Evolutionary conservation across 2,888 invertebrate species (phyloP), one percentile per base, ranked within the genome.

Genomic region (Callosobruchus maculatus): DNA sequence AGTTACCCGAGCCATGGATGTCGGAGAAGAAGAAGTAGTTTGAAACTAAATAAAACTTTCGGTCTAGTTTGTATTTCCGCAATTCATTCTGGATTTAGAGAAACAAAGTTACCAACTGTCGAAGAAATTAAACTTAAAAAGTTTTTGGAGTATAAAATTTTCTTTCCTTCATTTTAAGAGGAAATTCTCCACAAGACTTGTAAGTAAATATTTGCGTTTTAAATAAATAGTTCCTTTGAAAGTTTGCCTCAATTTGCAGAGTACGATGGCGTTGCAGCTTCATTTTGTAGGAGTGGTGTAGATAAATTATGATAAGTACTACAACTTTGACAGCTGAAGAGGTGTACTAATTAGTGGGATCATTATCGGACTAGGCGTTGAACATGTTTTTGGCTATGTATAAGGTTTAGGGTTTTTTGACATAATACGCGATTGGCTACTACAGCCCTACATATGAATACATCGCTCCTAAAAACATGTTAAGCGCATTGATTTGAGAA

Each of bases 261-360:
- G 66, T 68, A 21, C 49, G 70, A 49, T 7, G 68, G 31, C 20
- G 67, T 69, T 72, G 77, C 77, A 82, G 83, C 83, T 82, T 82
- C 84, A 82, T 82, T 82, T 80, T 81, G 82, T 85, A 83, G 84
- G 85, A 85, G 85, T 84, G 85, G 81, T 49, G 49, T 49, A 49
- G 49, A 1, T 49, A 0, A 49, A 49, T 13, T 49, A 49, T 49
- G 1, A 49, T 18, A 49, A 1, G 9, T 13, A 49, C 13, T 18
- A n/a, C n/a, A n/a, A 49, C 18, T 49, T 49, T 49, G 18, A 49
- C 9, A 13, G 49, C 49, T 1, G 49, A 13, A 49, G 49, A 13
- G 49, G 13, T 49, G 49, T 49, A n/a, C n/a, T n/a, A n/a, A n/a
- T n/a, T n/a, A n/a, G n/a, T n/a, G n/a, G n/a, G n/a, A n/a, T n/a